Evolutionary conservation across 1,140 invertebrate genomes (phyloP), one percentile per base, ranked within the genome.

Genomic region (Sycophila sp.): DNA sequence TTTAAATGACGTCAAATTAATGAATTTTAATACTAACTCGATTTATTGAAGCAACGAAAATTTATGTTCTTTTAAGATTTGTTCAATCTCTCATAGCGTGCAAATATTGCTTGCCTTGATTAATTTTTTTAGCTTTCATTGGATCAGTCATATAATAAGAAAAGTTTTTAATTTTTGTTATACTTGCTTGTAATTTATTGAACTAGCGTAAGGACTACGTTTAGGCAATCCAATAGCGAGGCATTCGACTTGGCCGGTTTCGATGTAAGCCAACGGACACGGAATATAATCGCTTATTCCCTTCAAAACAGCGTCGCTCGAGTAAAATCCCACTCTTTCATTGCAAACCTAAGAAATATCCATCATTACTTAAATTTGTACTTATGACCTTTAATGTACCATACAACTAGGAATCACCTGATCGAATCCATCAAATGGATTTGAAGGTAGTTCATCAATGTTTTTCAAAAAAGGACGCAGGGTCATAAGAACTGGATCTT

Each of bases 191-290:
- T 65, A 65, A 40, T 65, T 55, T 1, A 65, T 36, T 0, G 63
- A 55, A 4, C 32, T 40, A 15, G 40, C 40, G 15, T 65, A 65
- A 26, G 63, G 49, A 65, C 47, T 65, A 11, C 28, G 4, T 26
- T 55, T 65, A 17, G 13, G 15, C 30, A 65, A 28, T 1, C 34
- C 63, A 30, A 65, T 53, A 1, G 63, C 47, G 19, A 65, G 6
- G 13, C 63, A 53, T 26, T 65, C 63, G 28, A 55, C 53, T 22
- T 65, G 63, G 2, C 63, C 63, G 4, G 63, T 65, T 28, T 65
- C 47, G 1, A 65, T 55, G 42, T 38, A 55, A 4, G 63, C 38
- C 22, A 65, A 28, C 3, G 32, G n/a, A 34, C 63, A 65, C 0
- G 63, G 63, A 53, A 65, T 53, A 34, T 38, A 26, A 26, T 2